These are phyloP conservation scores for Melanerpes aurifrons DNA, from an alignment of 2,113 vertebrate genomes.

Conservation along the genomic window DNA sequence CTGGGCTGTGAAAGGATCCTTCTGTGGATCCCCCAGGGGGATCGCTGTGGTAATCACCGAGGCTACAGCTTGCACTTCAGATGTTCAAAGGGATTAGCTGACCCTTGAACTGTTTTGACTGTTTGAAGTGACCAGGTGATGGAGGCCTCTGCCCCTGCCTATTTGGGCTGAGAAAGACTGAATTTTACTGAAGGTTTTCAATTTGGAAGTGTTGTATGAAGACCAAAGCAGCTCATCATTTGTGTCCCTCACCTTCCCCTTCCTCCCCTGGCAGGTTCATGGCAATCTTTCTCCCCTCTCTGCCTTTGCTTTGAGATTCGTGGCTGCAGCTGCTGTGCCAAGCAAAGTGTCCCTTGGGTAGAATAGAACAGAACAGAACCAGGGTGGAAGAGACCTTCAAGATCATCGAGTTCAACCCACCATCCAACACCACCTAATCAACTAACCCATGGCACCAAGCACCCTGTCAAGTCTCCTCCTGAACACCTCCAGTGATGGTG, in stretches of 20 bases:
- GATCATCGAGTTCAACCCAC: too few relatives aligned
- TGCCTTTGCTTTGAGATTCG: neutral
- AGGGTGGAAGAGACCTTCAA: too few relatives aligned
- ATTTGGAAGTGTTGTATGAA: neutral
- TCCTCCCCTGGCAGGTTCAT: neutral
- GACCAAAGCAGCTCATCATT: too few relatives aligned
- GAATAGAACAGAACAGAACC: too few relatives aligned
- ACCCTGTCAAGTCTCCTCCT: too few relatives aligned
- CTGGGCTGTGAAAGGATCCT: neutral
- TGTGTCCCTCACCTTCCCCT: too few relatives aligned
- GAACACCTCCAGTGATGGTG: too few relatives aligned
- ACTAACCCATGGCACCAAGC: too few relatives aligned
- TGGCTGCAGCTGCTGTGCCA: neutral
- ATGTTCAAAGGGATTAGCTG: neutral
- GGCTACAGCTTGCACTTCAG: neutral
- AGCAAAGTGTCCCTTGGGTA: neutral
- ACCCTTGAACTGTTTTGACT: neutral
- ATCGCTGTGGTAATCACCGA: neutral
- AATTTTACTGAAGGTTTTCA: neutral
- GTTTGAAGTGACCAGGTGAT: neutral
- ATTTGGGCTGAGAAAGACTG: neutral
- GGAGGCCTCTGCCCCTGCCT: neutral
- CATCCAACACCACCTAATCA: too few relatives aligned
- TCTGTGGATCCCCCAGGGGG: neutral
- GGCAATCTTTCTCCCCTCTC: neutral